Conservation (phyloP, 2,113 vertebrate species). For the Dissostichus mawsoni region DNA sequence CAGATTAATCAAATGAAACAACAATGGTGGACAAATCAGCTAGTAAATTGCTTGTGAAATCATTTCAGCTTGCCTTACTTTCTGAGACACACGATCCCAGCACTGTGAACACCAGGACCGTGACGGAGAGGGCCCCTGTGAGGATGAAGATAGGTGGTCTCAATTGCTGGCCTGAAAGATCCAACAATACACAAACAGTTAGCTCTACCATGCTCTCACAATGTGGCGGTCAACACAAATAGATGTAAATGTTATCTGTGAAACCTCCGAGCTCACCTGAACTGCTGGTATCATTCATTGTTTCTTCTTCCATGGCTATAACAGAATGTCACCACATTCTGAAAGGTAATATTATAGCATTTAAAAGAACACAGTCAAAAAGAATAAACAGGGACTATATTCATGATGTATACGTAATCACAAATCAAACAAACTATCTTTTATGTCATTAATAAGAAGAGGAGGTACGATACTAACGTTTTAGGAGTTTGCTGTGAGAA, state of each 20-base stretch:
- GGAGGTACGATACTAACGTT: not conserved
- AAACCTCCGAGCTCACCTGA: not conserved
- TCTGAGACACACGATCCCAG: conserved; percentile 56
- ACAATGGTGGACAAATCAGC: too few relatives aligned
- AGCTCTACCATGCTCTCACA: not conserved
- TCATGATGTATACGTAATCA: not conserved
- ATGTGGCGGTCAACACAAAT: not conserved
- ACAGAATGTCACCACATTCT: conserved; percentile 17
- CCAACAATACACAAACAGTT: not conserved
- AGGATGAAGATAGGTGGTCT: not conserved
- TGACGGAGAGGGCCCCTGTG: conserved; percentile 27
- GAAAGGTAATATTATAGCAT: not conserved
- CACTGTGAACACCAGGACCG: conserved; percentile 32
- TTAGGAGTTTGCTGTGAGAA: not conserved
- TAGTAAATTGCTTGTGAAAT: not conserved
- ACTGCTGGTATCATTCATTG: accelerated
- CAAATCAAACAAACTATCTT: not conserved
- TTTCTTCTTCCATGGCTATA: not conserved
- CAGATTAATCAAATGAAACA: not conserved
- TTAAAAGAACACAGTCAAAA: not conserved
- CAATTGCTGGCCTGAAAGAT: not conserved
- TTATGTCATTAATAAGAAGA: not conserved
- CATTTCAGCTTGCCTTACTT: conserved; percentile 67
- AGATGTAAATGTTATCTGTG: not conserved
- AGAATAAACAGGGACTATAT: not conserved